These are phyloP conservation scores for Cinclus cinclus DNA, from an alignment of 2,113 vertebrate genomes.

Conservation along the genomic window DNA sequence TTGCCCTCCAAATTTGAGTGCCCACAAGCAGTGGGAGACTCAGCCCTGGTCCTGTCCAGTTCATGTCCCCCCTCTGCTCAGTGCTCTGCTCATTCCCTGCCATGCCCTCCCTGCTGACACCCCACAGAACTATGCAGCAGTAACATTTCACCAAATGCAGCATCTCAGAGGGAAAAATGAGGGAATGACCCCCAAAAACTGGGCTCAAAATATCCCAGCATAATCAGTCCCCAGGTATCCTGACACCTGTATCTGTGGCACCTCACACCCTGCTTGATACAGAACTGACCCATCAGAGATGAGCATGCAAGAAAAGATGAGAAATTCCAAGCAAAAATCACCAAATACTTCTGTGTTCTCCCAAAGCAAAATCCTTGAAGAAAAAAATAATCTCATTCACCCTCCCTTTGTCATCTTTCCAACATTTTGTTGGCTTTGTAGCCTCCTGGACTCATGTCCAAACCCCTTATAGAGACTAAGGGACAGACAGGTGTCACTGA, in stretches of 20 bases:
- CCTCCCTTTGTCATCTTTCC: background rate
- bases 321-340: background rate
- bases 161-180: background rate
- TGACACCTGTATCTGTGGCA: background rate
- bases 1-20: background rate
- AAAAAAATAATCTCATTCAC: background rate
- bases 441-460: background rate
- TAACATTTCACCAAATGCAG: background rate
- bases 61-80: rapidly evolving
- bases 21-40: background rate
- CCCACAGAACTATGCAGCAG: background rate
- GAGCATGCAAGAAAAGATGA: background rate
- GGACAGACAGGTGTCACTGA: background rate
- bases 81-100: background rate
- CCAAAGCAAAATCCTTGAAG: background rate
- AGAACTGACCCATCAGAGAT: background rate
- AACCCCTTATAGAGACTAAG: background rate
- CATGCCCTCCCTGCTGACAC: background rate
- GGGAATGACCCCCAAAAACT: background rate
- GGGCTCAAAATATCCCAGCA: background rate
- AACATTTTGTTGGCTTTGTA: background rate
- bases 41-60: background rate
- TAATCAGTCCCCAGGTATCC: background rate
- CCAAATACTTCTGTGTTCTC: background rate
- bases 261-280: background rate